Base-by-base conservation (phyloP, 2,113 vertebrate genomes). In the Neolamprologus variostigma region DNA sequence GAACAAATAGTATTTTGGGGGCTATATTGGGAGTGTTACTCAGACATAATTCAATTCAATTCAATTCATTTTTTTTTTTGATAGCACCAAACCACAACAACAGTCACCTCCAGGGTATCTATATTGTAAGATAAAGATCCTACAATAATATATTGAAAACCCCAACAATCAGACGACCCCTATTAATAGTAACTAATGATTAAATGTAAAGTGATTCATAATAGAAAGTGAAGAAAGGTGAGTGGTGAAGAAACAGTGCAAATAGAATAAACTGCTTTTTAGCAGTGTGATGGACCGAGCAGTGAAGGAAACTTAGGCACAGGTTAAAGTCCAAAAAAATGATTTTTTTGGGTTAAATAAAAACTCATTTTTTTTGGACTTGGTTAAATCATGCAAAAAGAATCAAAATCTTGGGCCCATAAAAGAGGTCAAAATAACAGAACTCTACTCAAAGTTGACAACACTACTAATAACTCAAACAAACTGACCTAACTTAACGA, bases 281-380 rank as follows among this genome's bases (percentile, higher is more conserved):
- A 37, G 0, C 1, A 21, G 10, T 1, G 6, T 45, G 13, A 45
- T 45, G 42, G 42, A 45, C 42, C 13, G 13, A 45, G 42, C 42
- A 45, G 42, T 45, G 42, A 45, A 45, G 42, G 42, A 45, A 45
- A 45, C 42, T 45, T 45, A 16, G 42, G 42, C 42, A 45, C 42
- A 45, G 13, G 42, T 45, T 45, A 45, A 45, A 16, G 42, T 45
- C 42, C 6, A 45, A 16, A 45, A 42, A 45, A 45, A 14, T 0
- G 0, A 0, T 3, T 4, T 14, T 45, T 45, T 45, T 6, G 12
- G 42, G 12, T 45, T 45, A 45, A 45, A 45, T 45, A 45, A 45
- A 45, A 45, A 14, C 3, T 45, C 0, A 2, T n/a, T 45, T 45
- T 45, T 45, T 45, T 45, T 45, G 13, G 42, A 45, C 42, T 14